Evolutionary conservation across 2,888 invertebrate species (phyloP).

Genomic region (Caenorhabditis sp.): DNA sequence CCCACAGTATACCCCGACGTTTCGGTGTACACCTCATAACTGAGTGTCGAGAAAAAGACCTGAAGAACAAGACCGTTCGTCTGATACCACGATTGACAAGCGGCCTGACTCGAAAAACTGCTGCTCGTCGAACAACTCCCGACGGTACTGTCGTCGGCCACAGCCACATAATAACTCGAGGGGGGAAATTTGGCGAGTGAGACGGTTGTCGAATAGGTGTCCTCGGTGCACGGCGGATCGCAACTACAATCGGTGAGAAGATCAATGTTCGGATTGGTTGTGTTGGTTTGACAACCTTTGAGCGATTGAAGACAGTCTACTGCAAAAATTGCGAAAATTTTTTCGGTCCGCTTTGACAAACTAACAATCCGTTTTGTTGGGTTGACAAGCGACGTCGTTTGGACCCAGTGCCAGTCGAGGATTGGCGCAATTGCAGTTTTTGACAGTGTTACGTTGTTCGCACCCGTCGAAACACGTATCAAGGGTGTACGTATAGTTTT

Average conservation of each 20-base stretch:
- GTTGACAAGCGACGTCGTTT: slow-evolving; percentile 25
- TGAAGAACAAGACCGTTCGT: slow-evolving; percentile 68
- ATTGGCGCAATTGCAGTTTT: slow-evolving; percentile 41
- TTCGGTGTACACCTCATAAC: slow-evolving; percentile 61
- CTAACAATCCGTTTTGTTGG: slow-evolving; percentile 24
- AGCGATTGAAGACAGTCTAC: slow-evolving; percentile 47
- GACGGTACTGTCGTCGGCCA: slow-evolving; percentile 17
- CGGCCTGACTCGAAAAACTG: slow-evolving; percentile 10
- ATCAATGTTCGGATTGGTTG: slow-evolving; percentile 43
- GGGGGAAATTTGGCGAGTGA: slow-evolving; percentile 51
- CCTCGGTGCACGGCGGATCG: slow-evolving; percentile 47
- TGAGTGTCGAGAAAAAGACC: slow-evolving; percentile 70
- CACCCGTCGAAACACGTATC: slow-evolving; percentile 57
- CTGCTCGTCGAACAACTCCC: slow-evolving; percentile 28
- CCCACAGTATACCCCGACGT: slow-evolving; percentile 51
- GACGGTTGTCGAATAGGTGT: slow-evolving; percentile 42
- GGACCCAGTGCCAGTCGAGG: slow-evolving; percentile 24
- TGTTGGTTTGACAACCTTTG: slow-evolving; percentile 48
- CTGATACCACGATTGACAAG: slow-evolving; percentile 52
- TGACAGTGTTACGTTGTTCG: slow-evolving; percentile 41
- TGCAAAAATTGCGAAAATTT: slow-evolving; percentile 20
- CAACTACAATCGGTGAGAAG: slow-evolving; percentile 44
- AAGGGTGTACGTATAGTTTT: slow-evolving; percentile 47
- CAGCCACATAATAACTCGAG: slow-evolving; percentile 40
- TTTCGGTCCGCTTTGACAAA: neutral